A percentile compares a stretch with the other conserved stretches of the same genome.
Evolutionary conservation across 2,113 vertebrate species (phyloP).

Genomic region (Pollachius pollachius): DNA sequence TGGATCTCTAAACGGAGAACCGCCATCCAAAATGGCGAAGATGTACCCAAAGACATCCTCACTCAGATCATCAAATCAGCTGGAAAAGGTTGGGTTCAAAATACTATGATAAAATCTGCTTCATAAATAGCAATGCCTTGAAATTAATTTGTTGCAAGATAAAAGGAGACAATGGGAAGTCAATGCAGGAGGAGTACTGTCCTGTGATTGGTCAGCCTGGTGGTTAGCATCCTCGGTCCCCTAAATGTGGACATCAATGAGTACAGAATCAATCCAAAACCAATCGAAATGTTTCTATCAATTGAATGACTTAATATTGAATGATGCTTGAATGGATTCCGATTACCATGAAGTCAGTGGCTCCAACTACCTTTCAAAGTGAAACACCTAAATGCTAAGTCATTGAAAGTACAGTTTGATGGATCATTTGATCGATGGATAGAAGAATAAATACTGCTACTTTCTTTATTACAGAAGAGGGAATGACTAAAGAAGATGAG

Average conservation of each 20-base stretch:
- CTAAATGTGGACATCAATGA: background rate
- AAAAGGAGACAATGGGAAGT: too few species aligned
- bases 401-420: background rate
- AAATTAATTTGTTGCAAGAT: too few species aligned
- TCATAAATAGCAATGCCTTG: too few species aligned
- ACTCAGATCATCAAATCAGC: slow-evolving; percentile 84
- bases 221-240: too few species aligned
- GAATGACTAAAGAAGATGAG: slow-evolving; percentile 73
- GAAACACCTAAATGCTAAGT: background rate
- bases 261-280: background rate
- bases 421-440: background rate
- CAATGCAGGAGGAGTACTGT: too few species aligned
- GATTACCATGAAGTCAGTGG: background rate
- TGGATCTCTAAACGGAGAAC: slow-evolving; percentile 79
- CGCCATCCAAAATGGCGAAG: slow-evolving; percentile 75
- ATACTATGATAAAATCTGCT: background rate
- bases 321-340: background rate
- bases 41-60: slow-evolving; percentile 82
- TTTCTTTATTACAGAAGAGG: slow-evolving; percentile 67
- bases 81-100: slow-evolving; percentile 43
- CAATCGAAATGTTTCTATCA: background rate
- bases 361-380: background rate
- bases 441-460: background rate
- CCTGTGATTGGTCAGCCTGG: background rate
- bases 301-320: background rate